Evolutionary conservation across 2,113 vertebrate genomes (phyloP).

Genomic region (Mastomys natalensis): DNA sequence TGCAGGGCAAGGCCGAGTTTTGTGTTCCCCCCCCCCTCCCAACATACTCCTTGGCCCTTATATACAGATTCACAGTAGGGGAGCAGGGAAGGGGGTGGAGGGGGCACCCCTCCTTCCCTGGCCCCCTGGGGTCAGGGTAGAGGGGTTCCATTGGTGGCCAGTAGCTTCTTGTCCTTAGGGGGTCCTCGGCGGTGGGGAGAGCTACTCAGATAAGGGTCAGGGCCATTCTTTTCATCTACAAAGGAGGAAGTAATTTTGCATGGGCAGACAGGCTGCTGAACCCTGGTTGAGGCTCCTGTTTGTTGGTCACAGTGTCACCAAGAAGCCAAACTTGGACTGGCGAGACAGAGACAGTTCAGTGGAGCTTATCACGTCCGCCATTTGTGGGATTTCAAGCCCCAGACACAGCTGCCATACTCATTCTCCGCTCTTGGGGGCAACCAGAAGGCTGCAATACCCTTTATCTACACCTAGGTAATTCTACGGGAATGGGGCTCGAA

Average conservation of each 20-base stretch:
- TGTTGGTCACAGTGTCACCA: too few relatives aligned
- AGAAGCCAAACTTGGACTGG: neutral
- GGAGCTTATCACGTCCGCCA: neutral
- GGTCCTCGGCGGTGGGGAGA: conserved; percentile 93
- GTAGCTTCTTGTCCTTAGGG: conserved; percentile 94
- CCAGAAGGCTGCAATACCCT: neutral
- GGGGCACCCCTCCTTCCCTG: conserved; percentile 72
- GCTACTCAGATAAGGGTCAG: conserved; percentile 90
- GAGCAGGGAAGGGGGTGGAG: conserved; percentile 77
- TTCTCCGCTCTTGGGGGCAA: neutral
- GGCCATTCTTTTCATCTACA: conserved; percentile 93
- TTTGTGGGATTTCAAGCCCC: neutral
- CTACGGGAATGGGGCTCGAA: neutral
- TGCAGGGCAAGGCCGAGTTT: conserved; percentile 54
- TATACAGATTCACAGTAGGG: conserved; percentile 84
- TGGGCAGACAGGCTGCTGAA: neutral
- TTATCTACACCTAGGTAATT: neutral
- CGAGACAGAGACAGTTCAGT: neutral
- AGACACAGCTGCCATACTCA: neutral
- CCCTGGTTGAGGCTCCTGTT: too few relatives aligned
- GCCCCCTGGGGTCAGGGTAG: conserved; percentile 89
- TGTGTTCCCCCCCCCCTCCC: conserved; percentile 68
- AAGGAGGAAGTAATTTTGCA: neutral
- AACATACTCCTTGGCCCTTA: conserved; percentile 72
- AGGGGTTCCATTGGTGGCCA: conserved; percentile 93